Evolutionary conservation across 2,888 invertebrate species (phyloP).

Genomic region (Brachylomia viminalis): DNA sequence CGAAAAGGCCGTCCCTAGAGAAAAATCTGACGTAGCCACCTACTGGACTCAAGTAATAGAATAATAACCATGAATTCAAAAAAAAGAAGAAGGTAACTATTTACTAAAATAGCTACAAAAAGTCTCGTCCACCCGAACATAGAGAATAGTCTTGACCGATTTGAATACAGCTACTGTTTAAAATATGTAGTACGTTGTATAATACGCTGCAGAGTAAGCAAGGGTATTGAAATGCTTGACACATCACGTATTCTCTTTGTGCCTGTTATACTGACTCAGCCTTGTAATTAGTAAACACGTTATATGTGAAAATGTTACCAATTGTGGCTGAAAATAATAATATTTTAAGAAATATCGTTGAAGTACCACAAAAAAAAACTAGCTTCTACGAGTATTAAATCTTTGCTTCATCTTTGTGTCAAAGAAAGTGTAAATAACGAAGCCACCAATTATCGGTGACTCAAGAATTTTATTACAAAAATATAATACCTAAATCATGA

Average conservation of each 20-base stretch:
- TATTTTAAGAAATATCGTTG: neutral
- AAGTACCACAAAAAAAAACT: neutral
- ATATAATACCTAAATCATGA: neutral
- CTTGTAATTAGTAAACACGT: slow-evolving; percentile 47
- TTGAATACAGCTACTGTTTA: neutral
- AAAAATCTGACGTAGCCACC: neutral
- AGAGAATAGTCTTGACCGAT: neutral
- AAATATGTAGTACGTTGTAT: neutral
- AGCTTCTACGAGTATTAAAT: neutral
- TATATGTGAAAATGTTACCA: neutral
- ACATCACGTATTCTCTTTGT: slow-evolving; percentile 43
- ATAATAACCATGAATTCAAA: neutral
- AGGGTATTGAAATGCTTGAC: slow-evolving; percentile 39
- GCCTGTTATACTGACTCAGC: slow-evolving; percentile 5
- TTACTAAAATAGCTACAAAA: neutral
- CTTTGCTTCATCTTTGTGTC: neutral
- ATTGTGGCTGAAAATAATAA: neutral
- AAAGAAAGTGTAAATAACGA: slow-evolving; percentile 18
- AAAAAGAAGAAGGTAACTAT: too few species aligned
- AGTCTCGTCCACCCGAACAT: neutral
- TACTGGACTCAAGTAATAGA: neutral
- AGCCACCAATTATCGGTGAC: slow-evolving; percentile 19
- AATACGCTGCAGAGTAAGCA: slow-evolving; percentile 23
- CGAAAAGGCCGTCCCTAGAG: too few species aligned
- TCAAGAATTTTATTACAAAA: slow-evolving; percentile 11